Evolutionary conservation across 1,140 invertebrate genomes (phyloP).

Genomic region (Sitophilus oryzae): DNA sequence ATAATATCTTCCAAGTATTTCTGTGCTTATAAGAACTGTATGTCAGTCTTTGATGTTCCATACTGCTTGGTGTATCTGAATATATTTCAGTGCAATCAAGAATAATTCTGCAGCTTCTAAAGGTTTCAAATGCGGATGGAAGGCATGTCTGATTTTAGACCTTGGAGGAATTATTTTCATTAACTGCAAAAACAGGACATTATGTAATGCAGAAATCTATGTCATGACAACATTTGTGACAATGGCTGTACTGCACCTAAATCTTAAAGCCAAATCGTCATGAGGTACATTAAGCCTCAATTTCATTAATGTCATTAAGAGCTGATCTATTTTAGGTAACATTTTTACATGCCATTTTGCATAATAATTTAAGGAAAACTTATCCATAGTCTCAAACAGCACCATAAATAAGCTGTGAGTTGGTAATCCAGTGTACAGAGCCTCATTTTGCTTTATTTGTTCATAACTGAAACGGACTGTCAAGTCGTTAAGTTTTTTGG

Average conservation of each 20-base stretch:
- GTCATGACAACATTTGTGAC: conserved; percentile 29
- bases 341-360: conserved; percentile 19
- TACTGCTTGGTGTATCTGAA: conserved; percentile 11
- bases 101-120: conserved; percentile 29
- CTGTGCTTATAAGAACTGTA: conserved; percentile 25
- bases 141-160: conserved; percentile 22
- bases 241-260: conserved; percentile 16
- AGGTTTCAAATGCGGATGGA: conserved; percentile 23
- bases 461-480: conserved; percentile 21
- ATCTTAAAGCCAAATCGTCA: too few relatives aligned
- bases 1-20: conserved; percentile 24
- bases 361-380: conserved; percentile 27
- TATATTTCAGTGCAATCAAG: conserved; percentile 29
- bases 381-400: conserved; percentile 14
- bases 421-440: conserved; percentile 27
- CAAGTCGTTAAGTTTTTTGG: conserved; percentile 8
- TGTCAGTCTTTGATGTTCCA: conserved; percentile 23
- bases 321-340: conserved; percentile 27
- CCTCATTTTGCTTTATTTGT: conserved; percentile 20
- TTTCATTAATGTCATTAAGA: conserved; percentile 32
- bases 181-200: conserved; percentile 26
- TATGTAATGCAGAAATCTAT: conserved; percentile 29
- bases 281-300: conserved; percentile 24
- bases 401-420: conserved; percentile 19
- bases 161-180: conserved; percentile 24